Evolutionary conservation across 2,113 vertebrate species (phyloP), one percentile per base, ranked within the genome.

Genomic region (Ptilonorhynchus violaceus): DNA sequence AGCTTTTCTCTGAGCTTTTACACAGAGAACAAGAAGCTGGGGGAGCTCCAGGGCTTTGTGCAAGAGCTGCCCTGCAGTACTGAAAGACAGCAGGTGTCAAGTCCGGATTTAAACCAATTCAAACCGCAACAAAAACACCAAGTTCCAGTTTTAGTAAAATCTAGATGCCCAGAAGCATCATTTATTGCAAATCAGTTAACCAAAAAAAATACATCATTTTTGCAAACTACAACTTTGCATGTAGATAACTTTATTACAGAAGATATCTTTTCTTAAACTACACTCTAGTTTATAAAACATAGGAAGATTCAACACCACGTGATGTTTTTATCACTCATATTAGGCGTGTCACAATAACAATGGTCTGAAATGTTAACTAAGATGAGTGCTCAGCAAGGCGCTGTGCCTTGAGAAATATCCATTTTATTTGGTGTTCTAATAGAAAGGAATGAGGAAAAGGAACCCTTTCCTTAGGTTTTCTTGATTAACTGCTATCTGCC

Each of bases 101-200:
- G 74, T 21, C 46, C 85, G n/a, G 79, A 22, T 20, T 74, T 35
- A 55, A 41, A 55, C 17, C 15, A 7, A 11, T 39, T 39, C 10
- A 39, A 39, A 15, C 35, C 6, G 0, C 22, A 52, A 88, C 74
- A 92, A 97, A 95, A 56, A 21, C 87, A 81, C 70, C 27, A 44
- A 63, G 31, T 49, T 83, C 75, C 50, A 68, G 46, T 69, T 97
- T 95, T 96, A 97, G 97, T 97, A 90, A 98, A 98, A 97, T 93
- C 90, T 95, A 96, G 97, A 98, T 95, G 96, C 96, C 93, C 64
- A 56, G 83, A 86, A 63, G 98, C 97, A 98, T 97, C 95, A 78
- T 98, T 99, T 99, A 99, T 99, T 99, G 98, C 98, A 98, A 98
- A 98, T 98, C 96, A 97, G 94, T 98, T 98, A 98, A 98, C 97